These are phyloP conservation scores for Ypsolopha scabrella DNA, from an alignment of 2,888 invertebrate species.

Conservation along the genomic window DNA sequence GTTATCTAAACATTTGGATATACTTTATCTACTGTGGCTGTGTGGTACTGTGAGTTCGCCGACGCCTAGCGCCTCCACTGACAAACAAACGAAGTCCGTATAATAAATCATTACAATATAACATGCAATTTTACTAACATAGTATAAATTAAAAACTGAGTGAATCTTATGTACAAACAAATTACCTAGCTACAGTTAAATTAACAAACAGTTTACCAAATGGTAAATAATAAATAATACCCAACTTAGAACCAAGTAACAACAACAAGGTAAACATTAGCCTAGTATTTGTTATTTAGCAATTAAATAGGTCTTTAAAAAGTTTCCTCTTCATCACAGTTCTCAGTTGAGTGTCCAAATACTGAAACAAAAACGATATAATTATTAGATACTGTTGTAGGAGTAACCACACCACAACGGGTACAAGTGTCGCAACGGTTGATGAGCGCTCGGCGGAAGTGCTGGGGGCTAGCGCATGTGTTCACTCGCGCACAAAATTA, in stretches of 20 bases:
- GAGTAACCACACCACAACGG: no score
- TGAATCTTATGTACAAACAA: conserved; percentile 53
- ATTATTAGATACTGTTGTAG: not conserved
- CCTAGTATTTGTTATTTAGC: not conserved
- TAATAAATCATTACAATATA: conserved; percentile 15
- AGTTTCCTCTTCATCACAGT: conserved; percentile 89
- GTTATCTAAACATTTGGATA: no score
- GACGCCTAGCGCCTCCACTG: no score
- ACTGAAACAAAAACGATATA: conserved; percentile 69
- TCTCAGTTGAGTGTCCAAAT: conserved; percentile 88
- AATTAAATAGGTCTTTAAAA: conserved; percentile 61
- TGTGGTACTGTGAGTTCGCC: no score
- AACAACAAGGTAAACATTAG: conserved; percentile 62
- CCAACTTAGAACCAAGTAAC: conserved; percentile 42
- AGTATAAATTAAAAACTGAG: conserved; percentile 34
- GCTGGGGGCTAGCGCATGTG: no score
- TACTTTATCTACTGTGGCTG: no score
- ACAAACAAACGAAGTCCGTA: no score
- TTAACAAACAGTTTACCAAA: conserved; percentile 43
- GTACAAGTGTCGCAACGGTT: no score
- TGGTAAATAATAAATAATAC: conserved; percentile 54
- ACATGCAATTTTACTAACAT: conserved; percentile 38
- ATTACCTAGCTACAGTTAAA: conserved; percentile 26
- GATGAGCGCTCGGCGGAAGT: no score
- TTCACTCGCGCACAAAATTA: no score